phyloP scores from a whole-genome alignment of 2,113 vertebrate genomes.

The Etheostoma cragini region DNA sequence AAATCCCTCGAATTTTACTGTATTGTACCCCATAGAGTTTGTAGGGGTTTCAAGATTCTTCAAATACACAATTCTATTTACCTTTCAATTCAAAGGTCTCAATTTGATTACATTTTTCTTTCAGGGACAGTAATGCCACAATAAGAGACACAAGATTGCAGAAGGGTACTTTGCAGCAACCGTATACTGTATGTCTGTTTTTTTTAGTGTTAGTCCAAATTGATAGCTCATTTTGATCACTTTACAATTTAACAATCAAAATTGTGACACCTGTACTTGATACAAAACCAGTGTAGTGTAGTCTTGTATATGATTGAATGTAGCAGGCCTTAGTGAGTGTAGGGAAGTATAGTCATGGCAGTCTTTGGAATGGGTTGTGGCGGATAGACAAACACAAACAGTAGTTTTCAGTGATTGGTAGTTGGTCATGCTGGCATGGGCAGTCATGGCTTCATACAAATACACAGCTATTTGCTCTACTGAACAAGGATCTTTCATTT shows the following conservation, averaged over 20 bases:
- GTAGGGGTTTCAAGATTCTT: no score
- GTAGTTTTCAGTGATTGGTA: conserved; percentile 35
- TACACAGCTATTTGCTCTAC: conserved; percentile 22
- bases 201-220: no score
- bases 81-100: no score
- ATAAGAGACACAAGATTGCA: no score
- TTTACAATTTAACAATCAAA: no score
- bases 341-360: neutral
- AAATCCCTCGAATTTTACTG: conserved; percentile 1
- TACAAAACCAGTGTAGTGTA: conserved; percentile 5
- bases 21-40: neutral
- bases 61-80: no score
- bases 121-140: no score
- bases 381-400: conserved; percentile 15
- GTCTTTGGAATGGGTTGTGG: neutral
- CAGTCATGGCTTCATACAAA: conserved; percentile 50
- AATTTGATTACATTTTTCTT: no score
- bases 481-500: conserved; percentile 55
- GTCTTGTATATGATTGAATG: neutral
- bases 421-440: conserved; percentile 6
- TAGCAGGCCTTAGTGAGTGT: neutral
- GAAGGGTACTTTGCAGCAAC: no score
- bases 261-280: no score
- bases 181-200: no score
- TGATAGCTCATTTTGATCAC: no score